These are phyloP conservation scores for Cyrtodaria siliqua DNA, from an alignment of 2,888 invertebrate species.

Conservation along the genomic window DNA sequence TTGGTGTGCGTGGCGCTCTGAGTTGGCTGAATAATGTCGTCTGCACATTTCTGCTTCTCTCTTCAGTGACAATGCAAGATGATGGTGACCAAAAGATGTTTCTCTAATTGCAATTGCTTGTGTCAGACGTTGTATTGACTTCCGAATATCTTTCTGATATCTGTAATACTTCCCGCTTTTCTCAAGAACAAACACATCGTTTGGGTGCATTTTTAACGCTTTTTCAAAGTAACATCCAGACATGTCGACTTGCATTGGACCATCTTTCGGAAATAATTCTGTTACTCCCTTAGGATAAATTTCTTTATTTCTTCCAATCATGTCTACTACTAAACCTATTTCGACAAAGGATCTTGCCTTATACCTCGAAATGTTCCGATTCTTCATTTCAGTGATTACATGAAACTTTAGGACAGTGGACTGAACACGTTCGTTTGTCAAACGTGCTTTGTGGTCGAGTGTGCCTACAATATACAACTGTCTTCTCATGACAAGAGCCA, in stretches of 20 bases:
- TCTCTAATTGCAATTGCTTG: conserved; percentile 26
- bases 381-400: conserved; percentile 14
- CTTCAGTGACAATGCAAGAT: conserved; percentile 32
- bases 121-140: conserved; percentile 21
- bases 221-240: conserved; percentile 6
- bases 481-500: conserved; percentile 27
- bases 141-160: conserved; percentile 4
- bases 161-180: conserved; percentile 34
- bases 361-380: background rate
- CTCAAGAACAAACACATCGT: conserved; percentile 35
- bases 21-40: too few relatives aligned
- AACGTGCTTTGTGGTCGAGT: too few relatives aligned
- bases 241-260: too few relatives aligned
- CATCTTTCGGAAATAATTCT: too few relatives aligned
- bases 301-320: background rate
- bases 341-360: conserved; percentile 28
- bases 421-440: too few relatives aligned
- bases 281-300: conserved; percentile 2
- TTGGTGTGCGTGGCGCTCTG: too few relatives aligned
- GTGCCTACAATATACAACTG: conserved; percentile 17
- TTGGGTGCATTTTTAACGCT: conserved; percentile 7
- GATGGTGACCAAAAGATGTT: conserved; percentile 24
- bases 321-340: conserved; percentile 22
- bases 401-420: background rate
- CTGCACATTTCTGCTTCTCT: conserved; percentile 2